A percentile compares a stretch with the other conserved stretches of the same genome.
Conservation (phyloP, 35 echinoderm and acorn worm species). For the Apostichopus parvimensis region DNA sequence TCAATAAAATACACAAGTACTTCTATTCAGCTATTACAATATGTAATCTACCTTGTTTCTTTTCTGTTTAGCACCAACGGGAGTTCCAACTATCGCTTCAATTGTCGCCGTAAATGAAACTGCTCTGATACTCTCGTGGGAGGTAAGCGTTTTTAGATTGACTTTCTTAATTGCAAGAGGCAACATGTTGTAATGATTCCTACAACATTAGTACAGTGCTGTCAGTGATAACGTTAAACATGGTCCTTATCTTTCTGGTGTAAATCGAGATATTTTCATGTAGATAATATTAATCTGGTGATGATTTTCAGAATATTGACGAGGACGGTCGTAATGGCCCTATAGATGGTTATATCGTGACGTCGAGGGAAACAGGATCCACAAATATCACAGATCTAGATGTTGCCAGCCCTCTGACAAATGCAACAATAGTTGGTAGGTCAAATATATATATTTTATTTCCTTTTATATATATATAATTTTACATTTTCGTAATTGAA, state of each 20-base stretch:
- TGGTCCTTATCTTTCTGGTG: too few species aligned
- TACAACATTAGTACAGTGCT: too few species aligned
- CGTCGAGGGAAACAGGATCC: neutral
- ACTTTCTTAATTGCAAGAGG: too few species aligned
- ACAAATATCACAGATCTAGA: neutral
- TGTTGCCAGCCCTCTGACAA: neutral
- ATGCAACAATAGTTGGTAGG: conserved; percentile 14
- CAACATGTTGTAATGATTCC: too few species aligned
- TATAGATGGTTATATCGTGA: conserved; percentile 70
- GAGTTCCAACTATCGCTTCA: conserved; percentile 39
- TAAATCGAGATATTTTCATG: too few species aligned
- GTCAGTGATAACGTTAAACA: too few species aligned
- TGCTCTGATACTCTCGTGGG: conserved; percentile 63
- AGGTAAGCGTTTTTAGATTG: conserved; percentile 58
- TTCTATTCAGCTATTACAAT: too few species aligned
- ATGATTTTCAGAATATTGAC: neutral
- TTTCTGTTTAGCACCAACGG: conserved; percentile 54
- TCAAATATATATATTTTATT: neutral
- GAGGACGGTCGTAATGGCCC: conserved; percentile 46
- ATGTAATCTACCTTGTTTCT: too few species aligned
- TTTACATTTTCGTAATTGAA: too few species aligned
- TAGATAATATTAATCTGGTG: neutral
- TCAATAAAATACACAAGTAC: too few species aligned
- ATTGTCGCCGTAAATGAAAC: conserved; percentile 60
- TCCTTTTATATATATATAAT: too few species aligned